A percentile compares a stretch with the other conserved stretches of the same genome.
Conservation (phyloP, 2,797 vertebrate genomes). For the Myiothlypis coronata region DNA sequence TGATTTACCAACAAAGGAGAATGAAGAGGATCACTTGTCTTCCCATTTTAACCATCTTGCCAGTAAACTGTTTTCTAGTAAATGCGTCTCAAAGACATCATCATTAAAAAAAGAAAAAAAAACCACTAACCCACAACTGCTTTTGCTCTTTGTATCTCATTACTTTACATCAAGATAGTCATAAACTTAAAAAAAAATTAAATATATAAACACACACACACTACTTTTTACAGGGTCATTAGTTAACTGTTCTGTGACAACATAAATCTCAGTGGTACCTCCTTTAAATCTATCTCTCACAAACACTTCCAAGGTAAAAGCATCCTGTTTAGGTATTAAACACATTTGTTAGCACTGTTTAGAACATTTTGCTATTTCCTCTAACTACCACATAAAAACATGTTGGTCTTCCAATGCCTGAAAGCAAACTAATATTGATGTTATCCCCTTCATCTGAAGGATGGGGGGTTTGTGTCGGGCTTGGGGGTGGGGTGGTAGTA, state of each 20-base stretch:
- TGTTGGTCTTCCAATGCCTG: background rate
- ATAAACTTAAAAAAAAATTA: background rate
- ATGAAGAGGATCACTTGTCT: background rate
- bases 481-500: fast-evolving
- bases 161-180: background rate
- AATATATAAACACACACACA: fast-evolving
- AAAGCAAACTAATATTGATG: background rate
- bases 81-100: background rate
- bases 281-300: background rate
- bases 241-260: background rate
- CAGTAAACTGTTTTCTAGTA: background rate
- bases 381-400: background rate
- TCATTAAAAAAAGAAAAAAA: background rate
- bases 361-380: background rate
- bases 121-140: background rate
- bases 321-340: background rate
- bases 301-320: background rate
- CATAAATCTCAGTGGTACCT: background rate
- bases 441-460: background rate
- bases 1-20: background rate
- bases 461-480: background rate
- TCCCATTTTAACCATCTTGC: background rate
- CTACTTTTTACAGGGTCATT: background rate
- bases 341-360: background rate
- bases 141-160: background rate